Percentiles rank a stretch among this genome's conserved stretches.
Conservation (phyloP, 2,888 invertebrate species). For the Hartigia nigra region DNA sequence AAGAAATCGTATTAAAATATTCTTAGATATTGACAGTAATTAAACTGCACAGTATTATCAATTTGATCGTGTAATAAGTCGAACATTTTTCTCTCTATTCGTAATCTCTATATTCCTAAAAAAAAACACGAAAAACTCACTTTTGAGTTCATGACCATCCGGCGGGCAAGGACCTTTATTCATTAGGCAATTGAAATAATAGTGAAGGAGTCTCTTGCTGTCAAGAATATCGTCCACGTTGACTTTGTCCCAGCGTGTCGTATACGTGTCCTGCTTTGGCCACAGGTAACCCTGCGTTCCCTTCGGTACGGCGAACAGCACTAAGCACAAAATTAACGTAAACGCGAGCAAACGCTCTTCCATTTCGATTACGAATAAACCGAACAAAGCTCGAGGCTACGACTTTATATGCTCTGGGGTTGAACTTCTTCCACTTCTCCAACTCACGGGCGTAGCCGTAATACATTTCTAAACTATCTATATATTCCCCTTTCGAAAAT, state of each 20-base stretch:
- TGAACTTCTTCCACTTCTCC: conserved; percentile 19
- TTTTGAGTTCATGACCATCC: conserved; percentile 77
- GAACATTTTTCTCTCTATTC: not conserved
- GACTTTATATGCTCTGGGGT: conserved; percentile 28
- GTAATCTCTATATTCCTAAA: not conserved
- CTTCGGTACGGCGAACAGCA: conserved; percentile 16
- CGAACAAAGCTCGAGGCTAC: conserved; percentile 22
- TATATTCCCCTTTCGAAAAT: not conserved
- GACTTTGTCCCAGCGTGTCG: conserved; percentile 75
- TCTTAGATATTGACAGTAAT: not conserved
- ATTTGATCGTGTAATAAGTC: not conserved
- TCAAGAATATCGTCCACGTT: conserved; percentile 77
- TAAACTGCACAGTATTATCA: not conserved
- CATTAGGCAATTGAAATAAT: conserved; percentile 78
- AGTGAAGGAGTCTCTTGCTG: conserved; percentile 76
- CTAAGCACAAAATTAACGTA: conserved; percentile 19
- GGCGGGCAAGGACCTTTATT: conserved; percentile 77
- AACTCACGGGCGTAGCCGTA: not conserved
- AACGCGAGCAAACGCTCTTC: conserved; percentile 24
- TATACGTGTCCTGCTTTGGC: conserved; percentile 56
- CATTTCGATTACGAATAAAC: conserved; percentile 36
- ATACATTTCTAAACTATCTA: not conserved
- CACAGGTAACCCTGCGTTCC: conserved; percentile 30
- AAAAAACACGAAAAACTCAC: conserved; percentile 68
- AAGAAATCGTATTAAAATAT: not conserved